Percentiles rank a stretch among this genome's conserved stretches.
These are phyloP conservation scores for Anoplopoma fimbria DNA, from an alignment of 2,113 vertebrate species.

Conservation along the genomic window DNA sequence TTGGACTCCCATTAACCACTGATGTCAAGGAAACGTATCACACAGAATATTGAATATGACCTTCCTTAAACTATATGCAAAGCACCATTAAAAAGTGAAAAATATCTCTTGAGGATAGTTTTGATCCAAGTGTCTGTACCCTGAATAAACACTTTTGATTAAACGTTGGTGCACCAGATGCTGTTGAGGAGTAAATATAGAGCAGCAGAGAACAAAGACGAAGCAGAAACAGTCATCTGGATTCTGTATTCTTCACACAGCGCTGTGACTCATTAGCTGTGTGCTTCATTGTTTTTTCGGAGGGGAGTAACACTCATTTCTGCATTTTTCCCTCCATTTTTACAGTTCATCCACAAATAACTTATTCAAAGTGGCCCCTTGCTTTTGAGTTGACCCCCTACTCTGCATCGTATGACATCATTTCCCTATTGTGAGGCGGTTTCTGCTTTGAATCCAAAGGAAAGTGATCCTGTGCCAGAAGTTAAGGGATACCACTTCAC, in stretches of 20 bases:
- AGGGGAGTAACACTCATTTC: slow-evolving; percentile 35
- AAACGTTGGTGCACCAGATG: slow-evolving; percentile 40
- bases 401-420: slow-evolving; percentile 60
- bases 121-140: background rate
- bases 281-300: slow-evolving; percentile 49
- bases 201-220: slow-evolving; percentile 26
- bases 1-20: too few species aligned
- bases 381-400: slow-evolving; percentile 32
- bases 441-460: slow-evolving; percentile 60
- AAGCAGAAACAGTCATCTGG: slow-evolving; percentile 61
- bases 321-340: slow-evolving; percentile 46
- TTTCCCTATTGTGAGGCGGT: slow-evolving; percentile 23
- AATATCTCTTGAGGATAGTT: background rate
- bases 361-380: slow-evolving; percentile 33
- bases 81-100: background rate
- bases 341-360: slow-evolving; percentile 67
- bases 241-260: slow-evolving; percentile 48
- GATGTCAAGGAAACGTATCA: background rate
- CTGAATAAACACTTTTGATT: slow-evolving; percentile 44
- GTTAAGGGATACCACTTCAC: slow-evolving; percentile 46
- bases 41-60: background rate
- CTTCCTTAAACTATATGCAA: background rate
- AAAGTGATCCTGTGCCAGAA: slow-evolving; percentile 48
- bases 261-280: slow-evolving; percentile 60
- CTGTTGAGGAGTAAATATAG: slow-evolving; percentile 16